Percentiles rank a stretch among this genome's conserved stretches.
phyloP scores from a whole-genome alignment of 1,140 invertebrate species.

The Thalassaphorura encarpata region DNA sequence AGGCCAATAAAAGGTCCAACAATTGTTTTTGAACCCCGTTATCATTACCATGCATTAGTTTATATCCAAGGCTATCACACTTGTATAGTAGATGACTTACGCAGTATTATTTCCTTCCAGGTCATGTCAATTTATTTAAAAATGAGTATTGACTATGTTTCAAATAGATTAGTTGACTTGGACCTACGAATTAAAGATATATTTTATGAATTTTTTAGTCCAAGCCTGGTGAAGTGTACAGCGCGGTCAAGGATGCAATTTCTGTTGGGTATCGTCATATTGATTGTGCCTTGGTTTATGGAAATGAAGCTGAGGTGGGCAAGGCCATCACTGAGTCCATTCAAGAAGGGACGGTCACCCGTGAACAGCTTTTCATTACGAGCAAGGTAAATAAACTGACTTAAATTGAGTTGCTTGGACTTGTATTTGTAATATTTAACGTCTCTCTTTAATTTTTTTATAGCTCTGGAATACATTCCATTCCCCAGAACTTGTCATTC shows the following conservation, averaged over 20 bases:
- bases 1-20: no score
- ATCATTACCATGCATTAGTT: no score
- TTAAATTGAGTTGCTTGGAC: conserved; percentile 31
- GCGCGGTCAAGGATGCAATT: conserved; percentile 47
- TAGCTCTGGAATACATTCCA: conserved; percentile 69
- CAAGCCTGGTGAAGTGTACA: conserved; percentile 15
- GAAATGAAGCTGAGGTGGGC: conserved; percentile 51
- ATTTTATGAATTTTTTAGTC: conserved; percentile 7
- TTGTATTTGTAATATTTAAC: background rate
- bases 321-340: conserved; percentile 44
- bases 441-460: conserved; percentile 13
- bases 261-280: conserved; percentile 50
- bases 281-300: conserved; percentile 50
- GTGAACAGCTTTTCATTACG: conserved; percentile 67
- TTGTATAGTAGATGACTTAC: no score
- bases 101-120: no score
- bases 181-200: no score
- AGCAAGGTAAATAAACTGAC: conserved; percentile 51
- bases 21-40: no score
- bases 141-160: no score
- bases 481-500: conserved; percentile 49
- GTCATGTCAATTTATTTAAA: no score
- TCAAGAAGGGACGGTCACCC: conserved; percentile 39
- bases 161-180: no score
- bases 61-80: no score